Evolutionary conservation across 1,140 invertebrate species (phyloP).

Genomic region (Papilio glaucus): DNA sequence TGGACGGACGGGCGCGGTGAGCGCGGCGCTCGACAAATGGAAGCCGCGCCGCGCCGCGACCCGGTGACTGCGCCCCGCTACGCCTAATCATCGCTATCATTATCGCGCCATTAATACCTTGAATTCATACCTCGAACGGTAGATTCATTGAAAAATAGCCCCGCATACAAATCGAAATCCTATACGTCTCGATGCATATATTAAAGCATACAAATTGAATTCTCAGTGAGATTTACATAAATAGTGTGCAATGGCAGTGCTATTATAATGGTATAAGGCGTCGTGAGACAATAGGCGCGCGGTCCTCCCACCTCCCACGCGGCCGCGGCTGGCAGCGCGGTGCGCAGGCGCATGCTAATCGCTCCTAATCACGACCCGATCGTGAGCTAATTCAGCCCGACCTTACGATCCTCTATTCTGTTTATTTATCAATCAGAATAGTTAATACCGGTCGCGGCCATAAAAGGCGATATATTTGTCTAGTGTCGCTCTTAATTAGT

Average conservation of each 20-base stretch:
- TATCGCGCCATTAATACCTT: slow-evolving; percentile 45
- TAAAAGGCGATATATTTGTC: slow-evolving; percentile 81
- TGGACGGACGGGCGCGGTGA: slow-evolving; percentile 53
- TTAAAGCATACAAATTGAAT: slow-evolving; percentile 75
- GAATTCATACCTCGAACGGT: slow-evolving; percentile 38
- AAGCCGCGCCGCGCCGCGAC: slow-evolving; percentile 47
- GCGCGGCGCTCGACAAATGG: slow-evolving; percentile 64
- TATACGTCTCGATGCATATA: slow-evolving; percentile 64
- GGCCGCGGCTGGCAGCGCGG: slow-evolving; percentile 50
- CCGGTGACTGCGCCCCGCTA: slow-evolving; percentile 31
- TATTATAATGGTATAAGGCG: slow-evolving; percentile 75
- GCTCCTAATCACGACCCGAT: slow-evolving; percentile 77
- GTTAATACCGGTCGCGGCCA: slow-evolving; percentile 71
- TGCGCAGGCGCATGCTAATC: slow-evolving; percentile 76
- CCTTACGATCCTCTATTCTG: slow-evolving; percentile 67
- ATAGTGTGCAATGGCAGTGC: slow-evolving; percentile 71
- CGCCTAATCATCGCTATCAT: slow-evolving; percentile 34
- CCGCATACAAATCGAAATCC: slow-evolving; percentile 49
- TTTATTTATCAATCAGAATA: slow-evolving; percentile 79
- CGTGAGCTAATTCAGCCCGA: slow-evolving; percentile 76
- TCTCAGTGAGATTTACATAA: slow-evolving; percentile 77
- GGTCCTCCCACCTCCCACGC: slow-evolving; percentile 76
- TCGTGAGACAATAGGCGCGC: slow-evolving; percentile 74
- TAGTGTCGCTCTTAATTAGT: slow-evolving; percentile 79
- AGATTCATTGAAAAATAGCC: slow-evolving; percentile 46